Conservation (phyloP, 2,888 invertebrate genomes). For the Dynastes grantii region DNA sequence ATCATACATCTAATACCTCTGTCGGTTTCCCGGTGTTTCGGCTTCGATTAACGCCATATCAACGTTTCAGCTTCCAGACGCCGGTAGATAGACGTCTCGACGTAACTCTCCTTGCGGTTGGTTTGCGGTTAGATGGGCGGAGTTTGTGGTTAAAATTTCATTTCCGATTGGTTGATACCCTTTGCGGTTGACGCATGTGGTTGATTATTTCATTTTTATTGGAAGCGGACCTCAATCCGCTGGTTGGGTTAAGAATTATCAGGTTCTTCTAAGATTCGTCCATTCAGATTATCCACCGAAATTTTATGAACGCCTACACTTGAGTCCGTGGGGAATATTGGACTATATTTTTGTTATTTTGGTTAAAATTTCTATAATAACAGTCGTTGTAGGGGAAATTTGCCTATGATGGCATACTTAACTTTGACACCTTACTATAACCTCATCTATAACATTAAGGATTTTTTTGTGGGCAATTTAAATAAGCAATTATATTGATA, state of each 20-base stretch:
- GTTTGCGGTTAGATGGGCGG: conserved; percentile 79
- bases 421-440: too few relatives aligned
- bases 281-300: conserved; percentile 37
- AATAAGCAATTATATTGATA: too few relatives aligned
- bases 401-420: too few relatives aligned
- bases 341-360: too few relatives aligned
- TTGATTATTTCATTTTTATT: conserved; percentile 71
- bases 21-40: not conserved
- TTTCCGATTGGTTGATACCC: conserved; percentile 74
- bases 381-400: too few relatives aligned
- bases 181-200: conserved; percentile 75
- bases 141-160: conserved; percentile 76
- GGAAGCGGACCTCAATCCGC: conserved; percentile 60
- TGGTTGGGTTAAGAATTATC: conserved; percentile 58
- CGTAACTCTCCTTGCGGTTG: conserved; percentile 72
- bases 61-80: conserved; percentile 57
- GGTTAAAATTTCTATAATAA: too few relatives aligned
- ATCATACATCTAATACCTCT: not conserved
- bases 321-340: too few relatives aligned
- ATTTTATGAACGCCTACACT: conserved; percentile 40
- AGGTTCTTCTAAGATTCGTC: conserved; percentile 44
- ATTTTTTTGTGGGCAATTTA: too few relatives aligned
- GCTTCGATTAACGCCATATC: conserved; percentile 49
- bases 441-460: too few relatives aligned
- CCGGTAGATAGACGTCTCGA: conserved; percentile 67